Conservation (phyloP, 37 sponge, comb jelly and placozoan species). For the Mnemiopsis leidyi region DNA sequence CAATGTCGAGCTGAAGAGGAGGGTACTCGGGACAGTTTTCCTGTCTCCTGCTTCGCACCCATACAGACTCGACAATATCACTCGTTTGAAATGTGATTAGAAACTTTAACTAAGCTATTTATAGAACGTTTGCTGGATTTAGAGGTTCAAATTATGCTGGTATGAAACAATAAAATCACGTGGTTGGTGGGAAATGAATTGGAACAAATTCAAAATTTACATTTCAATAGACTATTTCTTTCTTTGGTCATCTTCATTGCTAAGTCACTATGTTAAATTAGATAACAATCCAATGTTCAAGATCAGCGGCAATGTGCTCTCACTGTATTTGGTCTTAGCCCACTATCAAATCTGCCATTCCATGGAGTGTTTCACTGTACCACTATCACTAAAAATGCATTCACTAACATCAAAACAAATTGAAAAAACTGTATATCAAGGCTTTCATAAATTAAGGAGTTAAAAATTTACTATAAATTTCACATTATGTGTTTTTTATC, state of each 20-base stretch:
- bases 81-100: too few species aligned
- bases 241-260: not conserved
- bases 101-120: too few species aligned
- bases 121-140: too few species aligned
- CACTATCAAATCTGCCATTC: not conserved
- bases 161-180: not conserved
- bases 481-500: not conserved
- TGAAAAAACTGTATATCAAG: not conserved
- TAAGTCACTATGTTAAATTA: not conserved
- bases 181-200: not conserved
- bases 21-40: too few species aligned
- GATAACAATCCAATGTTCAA: not conserved
- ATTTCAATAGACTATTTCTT: not conserved
- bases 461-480: not conserved
- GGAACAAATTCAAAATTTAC: not conserved
- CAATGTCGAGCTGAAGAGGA: too few species aligned
- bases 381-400: too few species aligned
- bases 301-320: not conserved
- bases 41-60: too few species aligned
- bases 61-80: too few species aligned
- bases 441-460: not conserved
- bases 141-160: too few species aligned
- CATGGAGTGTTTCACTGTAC: not conserved
- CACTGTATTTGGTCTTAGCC: not conserved
- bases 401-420: not conserved